Percentiles rank a stretch among this genome's conserved stretches.
phyloP scores from a whole-genome alignment of 2,113 vertebrate genomes.

The Sylvia atricapilla region DNA sequence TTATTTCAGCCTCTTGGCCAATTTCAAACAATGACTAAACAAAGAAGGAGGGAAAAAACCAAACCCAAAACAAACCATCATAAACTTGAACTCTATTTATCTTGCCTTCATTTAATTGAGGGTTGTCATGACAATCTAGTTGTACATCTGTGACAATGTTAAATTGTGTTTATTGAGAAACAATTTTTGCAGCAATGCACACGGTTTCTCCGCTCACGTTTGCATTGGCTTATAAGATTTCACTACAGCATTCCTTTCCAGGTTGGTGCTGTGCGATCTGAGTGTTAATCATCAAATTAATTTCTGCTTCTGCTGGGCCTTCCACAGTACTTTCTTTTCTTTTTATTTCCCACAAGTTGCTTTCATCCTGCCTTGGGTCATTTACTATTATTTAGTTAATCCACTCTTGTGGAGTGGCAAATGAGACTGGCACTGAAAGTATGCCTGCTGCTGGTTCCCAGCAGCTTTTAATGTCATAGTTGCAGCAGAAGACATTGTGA shows the following conservation, averaged over 20 bases:
- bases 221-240: not conserved
- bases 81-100: not conserved
- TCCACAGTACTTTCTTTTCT: not conserved
- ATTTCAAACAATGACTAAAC: not conserved
- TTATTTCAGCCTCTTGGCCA: not conserved
- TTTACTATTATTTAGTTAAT: not conserved
- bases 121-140: not conserved
- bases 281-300: not conserved
- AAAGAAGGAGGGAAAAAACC: fast-evolving
- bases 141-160: not conserved
- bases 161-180: constrained; percentile 2
- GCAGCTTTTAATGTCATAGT: not conserved
- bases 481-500: not conserved
- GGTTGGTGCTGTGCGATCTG: not conserved
- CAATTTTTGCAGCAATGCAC: not conserved
- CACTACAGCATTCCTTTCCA: not conserved
- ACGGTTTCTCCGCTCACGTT: not conserved
- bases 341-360: not conserved
- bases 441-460: not conserved
- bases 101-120: not conserved
- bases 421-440: not conserved
- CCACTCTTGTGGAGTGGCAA: not conserved
- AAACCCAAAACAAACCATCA: not conserved
- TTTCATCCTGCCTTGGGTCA: not conserved
- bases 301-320: not conserved